These are phyloP conservation scores for Dromococcyx pavoninus DNA, from an alignment of 2,797 vertebrate species.

Conservation along the genomic window DNA sequence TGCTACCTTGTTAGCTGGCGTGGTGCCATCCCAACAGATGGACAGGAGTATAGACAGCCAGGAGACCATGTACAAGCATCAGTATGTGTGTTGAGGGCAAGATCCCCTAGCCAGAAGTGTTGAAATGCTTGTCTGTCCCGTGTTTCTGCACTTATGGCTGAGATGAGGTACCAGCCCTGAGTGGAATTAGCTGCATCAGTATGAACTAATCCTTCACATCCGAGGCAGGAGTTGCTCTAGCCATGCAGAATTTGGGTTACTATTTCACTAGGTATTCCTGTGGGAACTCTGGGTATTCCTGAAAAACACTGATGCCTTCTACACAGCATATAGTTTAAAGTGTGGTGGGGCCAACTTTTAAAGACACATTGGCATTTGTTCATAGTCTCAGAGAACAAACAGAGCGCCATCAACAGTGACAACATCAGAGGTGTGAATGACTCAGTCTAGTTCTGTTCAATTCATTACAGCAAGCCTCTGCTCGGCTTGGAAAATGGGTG, in stretches of 20 bases:
- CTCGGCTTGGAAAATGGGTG: neutral
- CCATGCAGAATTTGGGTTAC: neutral
- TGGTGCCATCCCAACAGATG: constrained; percentile 77
- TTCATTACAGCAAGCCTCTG: neutral
- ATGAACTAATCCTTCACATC: neutral
- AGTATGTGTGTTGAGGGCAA: constrained; percentile 64
- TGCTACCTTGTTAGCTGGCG: constrained; percentile 72
- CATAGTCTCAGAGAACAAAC: neutral
- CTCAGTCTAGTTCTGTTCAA: neutral
- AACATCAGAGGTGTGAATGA: neutral
- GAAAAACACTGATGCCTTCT: neutral
- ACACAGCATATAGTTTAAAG: neutral
- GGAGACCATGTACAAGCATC: constrained; percentile 71
- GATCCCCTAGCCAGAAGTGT: constrained; percentile 62
- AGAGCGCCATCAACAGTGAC: neutral
- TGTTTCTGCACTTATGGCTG: neutral
- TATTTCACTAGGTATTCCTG: neutral
- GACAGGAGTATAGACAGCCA: constrained; percentile 71
- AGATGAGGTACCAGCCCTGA: constrained; percentile 9
- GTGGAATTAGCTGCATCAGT: neutral
- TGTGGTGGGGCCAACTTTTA: neutral
- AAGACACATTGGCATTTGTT: neutral
- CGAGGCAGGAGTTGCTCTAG: neutral
- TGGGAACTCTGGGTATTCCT: neutral
- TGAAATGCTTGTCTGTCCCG: constrained; percentile 57